These are phyloP conservation scores for Gallinago nigripennis DNA, from an alignment of 2,797 vertebrate species.

Conservation along the genomic window DNA sequence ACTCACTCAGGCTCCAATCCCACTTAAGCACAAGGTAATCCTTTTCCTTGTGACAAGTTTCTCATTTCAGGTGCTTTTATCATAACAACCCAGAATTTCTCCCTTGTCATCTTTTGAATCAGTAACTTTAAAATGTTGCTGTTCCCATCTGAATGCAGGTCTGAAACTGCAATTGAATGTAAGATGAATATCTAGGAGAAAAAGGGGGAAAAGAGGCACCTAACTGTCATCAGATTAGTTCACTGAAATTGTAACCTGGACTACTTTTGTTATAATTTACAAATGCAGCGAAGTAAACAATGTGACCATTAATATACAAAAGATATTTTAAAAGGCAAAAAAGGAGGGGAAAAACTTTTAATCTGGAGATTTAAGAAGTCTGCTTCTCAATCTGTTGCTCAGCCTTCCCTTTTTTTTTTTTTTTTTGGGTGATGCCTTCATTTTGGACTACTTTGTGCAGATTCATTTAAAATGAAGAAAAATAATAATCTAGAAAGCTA, in stretches of 20 bases:
- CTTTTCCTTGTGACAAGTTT: constrained; percentile 55
- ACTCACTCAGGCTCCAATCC: neutral
- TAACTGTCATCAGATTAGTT: neutral
- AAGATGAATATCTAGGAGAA: neutral
- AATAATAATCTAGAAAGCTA: neutral
- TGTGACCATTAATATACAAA: neutral
- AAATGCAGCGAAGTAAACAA: neutral
- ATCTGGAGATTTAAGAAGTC: neutral
- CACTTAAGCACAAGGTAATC: constrained; percentile 14
- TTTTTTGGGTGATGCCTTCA: neutral
- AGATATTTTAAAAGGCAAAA: neutral
- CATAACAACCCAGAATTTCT: constrained; percentile 53
- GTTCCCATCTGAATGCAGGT: constrained; percentile 17
- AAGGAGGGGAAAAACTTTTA: neutral
- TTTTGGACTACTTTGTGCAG: neutral
- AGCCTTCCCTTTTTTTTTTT: neutral
- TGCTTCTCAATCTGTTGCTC: neutral
- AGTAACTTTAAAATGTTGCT: constrained; percentile 59
- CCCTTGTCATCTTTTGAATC: constrained; percentile 64
- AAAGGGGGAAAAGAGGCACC: neutral
- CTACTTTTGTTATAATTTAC: neutral
- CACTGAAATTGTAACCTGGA: neutral
- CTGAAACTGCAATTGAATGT: constrained; percentile 41
- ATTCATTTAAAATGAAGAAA: neutral
- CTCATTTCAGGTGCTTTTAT: constrained; percentile 42